Percentiles rank a stretch among this genome's conserved stretches.
Conservation (phyloP, 2,888 invertebrate genomes). For the Cryptophagus acutangulus region DNA sequence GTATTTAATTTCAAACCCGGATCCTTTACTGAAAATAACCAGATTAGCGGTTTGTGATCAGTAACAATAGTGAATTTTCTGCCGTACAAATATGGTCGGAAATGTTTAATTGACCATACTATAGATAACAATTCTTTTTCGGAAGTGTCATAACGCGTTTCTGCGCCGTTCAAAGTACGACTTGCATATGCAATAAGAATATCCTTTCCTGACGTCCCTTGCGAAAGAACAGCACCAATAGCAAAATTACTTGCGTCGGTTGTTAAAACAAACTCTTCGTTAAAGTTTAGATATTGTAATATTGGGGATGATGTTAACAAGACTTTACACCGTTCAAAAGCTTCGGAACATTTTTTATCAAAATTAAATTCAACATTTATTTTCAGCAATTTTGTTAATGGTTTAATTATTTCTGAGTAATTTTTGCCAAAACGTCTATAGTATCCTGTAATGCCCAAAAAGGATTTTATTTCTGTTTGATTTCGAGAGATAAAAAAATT, state of each 20-base stretch:
- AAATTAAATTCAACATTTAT: slow-evolving; percentile 18
- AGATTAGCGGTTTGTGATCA: slow-evolving; percentile 19
- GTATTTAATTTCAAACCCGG: too few species aligned
- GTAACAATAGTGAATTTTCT: slow-evolving; percentile 4
- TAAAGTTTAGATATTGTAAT: slow-evolving; percentile 19
- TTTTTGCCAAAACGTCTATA: slow-evolving; percentile 19
- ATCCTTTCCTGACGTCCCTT: slow-evolving; percentile 7
- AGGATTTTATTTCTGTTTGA: slow-evolving; percentile 18
- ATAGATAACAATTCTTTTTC: slow-evolving; percentile 21
- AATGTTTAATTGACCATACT: slow-evolving; percentile 25
- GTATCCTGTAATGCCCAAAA: slow-evolving; percentile 23
- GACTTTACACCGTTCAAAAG: slow-evolving; percentile 18
- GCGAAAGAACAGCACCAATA: slow-evolving; percentile 11
- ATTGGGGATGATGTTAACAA: slow-evolving; percentile 15
- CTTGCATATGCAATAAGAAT: too few species aligned
- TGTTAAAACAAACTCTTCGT: slow-evolving; percentile 14
- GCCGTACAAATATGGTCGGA: slow-evolving; percentile 5
- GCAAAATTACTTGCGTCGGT: slow-evolving; percentile 13
- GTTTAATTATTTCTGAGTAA: slow-evolving; percentile 16
- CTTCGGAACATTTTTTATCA: slow-evolving; percentile 17
- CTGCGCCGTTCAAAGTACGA: slow-evolving; percentile 8
- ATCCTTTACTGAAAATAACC: too few species aligned
- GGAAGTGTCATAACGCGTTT: slow-evolving; percentile 10
- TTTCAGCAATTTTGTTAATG: slow-evolving; percentile 19
- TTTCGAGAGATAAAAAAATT: slow-evolving; percentile 20